A percentile compares a stretch with the other conserved stretches of the same genome.
phyloP scores from a whole-genome alignment of 2,113 vertebrate species.

The Elephantulus edwardii region DNA sequence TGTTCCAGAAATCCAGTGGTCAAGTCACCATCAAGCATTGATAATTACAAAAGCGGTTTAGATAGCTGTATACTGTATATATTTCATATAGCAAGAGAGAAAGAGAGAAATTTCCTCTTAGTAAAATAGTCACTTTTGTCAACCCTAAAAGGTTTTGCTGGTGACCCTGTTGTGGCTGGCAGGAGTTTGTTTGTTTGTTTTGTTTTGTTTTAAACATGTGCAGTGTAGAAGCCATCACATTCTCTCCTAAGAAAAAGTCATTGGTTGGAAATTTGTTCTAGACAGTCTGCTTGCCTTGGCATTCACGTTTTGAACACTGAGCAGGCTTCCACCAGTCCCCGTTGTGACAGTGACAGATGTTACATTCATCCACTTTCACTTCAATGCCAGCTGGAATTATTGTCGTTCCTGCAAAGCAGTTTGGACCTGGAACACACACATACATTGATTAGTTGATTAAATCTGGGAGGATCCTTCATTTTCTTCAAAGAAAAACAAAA shows the following conservation, averaged over 20 bases:
- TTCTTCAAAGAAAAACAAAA: background rate
- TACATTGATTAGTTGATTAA: constrained; percentile 55
- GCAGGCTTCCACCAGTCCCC: constrained; percentile 99
- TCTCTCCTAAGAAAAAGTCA: constrained; percentile 60
- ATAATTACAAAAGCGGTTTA: constrained; percentile 69
- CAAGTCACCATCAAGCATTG: constrained; percentile 64
- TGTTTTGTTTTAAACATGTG: constrained; percentile 53
- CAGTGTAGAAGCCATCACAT: constrained; percentile 59
- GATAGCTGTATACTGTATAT: constrained; percentile 52
- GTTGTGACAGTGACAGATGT: constrained; percentile 99
- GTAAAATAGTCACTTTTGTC: constrained; percentile 76
- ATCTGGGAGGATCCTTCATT: background rate
- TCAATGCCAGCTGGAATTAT: constrained; percentile 99
- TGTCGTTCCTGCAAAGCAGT: constrained; percentile 98
- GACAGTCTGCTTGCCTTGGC: constrained; percentile 95
- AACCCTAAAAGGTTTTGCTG: constrained; percentile 80
- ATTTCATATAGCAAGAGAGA: constrained; percentile 66
- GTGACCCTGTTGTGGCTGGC: constrained; percentile 79
- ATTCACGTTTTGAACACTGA: constrained; percentile 97
- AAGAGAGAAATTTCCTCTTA: constrained; percentile 61
- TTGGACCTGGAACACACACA: constrained; percentile 91
- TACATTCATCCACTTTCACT: constrained; percentile 99
- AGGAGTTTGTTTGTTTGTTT: constrained; percentile 60
- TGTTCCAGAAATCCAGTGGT: constrained; percentile 50
- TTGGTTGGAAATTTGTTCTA: constrained; percentile 80